Percentiles rank a stretch among this genome's conserved stretches.
Evolutionary conservation across 2,888 invertebrate genomes (phyloP).

Genomic region (Phaedon cochleariae): DNA sequence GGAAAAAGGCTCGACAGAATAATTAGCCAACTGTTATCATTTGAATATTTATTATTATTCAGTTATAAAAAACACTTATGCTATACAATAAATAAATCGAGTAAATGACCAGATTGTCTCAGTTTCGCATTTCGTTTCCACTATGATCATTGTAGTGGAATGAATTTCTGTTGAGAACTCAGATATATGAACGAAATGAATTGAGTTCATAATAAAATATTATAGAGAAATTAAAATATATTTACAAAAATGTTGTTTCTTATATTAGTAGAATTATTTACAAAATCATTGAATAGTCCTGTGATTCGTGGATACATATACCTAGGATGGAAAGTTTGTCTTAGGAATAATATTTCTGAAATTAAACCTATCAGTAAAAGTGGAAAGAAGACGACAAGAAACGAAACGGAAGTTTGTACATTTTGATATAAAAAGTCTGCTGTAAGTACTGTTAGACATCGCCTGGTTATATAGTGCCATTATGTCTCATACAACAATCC

Average conservation of each 20-base stretch:
- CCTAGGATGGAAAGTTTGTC: neutral
- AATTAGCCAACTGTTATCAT: too few species aligned
- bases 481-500: too few species aligned
- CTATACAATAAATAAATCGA: neutral
- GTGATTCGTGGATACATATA: neutral
- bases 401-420: too few species aligned
- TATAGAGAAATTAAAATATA: neutral
- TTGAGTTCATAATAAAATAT: neutral
- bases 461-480: too few species aligned
- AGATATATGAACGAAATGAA: neutral
- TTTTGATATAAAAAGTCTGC: too few species aligned
- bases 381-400: too few species aligned
- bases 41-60: neutral
- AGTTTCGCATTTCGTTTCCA: neutral
- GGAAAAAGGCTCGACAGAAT: too few species aligned
- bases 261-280: conserved; percentile 1
- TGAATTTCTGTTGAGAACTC: neutral
- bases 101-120: neutral
- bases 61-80: neutral
- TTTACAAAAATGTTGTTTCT: neutral
- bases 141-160: too few species aligned
- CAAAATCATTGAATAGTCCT: neutral
- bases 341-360: too few species aligned
- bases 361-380: too few species aligned
- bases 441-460: too few species aligned